Evolutionary conservation across 2,888 invertebrate species (phyloP).

Genomic region (Scaptomyza flava): DNA sequence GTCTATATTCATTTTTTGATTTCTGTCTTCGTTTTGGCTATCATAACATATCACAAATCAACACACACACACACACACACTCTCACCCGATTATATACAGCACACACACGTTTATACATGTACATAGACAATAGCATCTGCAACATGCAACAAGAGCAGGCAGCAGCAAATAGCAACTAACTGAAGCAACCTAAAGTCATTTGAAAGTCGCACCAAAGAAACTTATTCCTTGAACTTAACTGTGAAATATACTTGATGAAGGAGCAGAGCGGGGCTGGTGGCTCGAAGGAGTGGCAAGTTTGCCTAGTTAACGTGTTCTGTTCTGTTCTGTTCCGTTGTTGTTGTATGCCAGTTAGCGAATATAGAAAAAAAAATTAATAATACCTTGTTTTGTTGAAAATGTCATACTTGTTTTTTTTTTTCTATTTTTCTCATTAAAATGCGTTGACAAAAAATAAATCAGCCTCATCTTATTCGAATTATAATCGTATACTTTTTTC

Average conservation of each 20-base stretch:
- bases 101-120: background rate
- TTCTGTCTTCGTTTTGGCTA: slow-evolving; percentile 36
- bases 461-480: too few species aligned
- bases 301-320: background rate
- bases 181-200: slow-evolving; percentile 68
- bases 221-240: slow-evolving; percentile 36
- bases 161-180: slow-evolving; percentile 38
- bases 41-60: slow-evolving; percentile 46
- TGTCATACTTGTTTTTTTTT: too few species aligned
- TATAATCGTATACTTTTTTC: too few species aligned
- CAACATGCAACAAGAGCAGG: slow-evolving; percentile 31
- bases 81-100: background rate
- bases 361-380: too few species aligned
- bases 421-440: too few species aligned
- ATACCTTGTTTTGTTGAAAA: too few species aligned
- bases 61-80: slow-evolving; percentile 4
- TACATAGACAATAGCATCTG: slow-evolving; percentile 13
- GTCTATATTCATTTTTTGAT: slow-evolving; percentile 5
- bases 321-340: background rate
- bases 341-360: slow-evolving; percentile 1
- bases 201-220: slow-evolving; percentile 65
- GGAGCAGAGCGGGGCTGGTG: background rate
- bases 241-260: slow-evolving; percentile 9
- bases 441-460: too few species aligned
- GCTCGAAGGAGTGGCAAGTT: background rate